Conservation (phyloP, 1,140 invertebrate genomes). For the Metaphire vulgaris region DNA sequence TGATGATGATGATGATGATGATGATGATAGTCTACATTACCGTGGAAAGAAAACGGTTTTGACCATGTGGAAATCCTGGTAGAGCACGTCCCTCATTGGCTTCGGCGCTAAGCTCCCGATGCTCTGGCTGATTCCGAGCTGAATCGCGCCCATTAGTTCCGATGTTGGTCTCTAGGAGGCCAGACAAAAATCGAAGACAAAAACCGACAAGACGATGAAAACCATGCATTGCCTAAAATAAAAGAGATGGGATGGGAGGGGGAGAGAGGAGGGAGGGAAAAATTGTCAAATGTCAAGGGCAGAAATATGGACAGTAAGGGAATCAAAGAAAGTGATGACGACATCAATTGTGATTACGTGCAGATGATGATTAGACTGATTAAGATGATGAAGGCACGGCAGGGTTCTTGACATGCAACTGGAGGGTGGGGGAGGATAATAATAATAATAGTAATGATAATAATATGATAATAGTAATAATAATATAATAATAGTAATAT, state of each 20-base stretch:
- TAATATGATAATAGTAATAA: no score
- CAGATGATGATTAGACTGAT: no score
- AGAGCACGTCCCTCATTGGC: constrained; percentile 92
- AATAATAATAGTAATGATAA: no score
- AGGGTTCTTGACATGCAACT: no score
- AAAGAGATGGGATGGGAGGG: no score
- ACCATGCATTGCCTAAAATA: no score
- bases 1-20: no score
- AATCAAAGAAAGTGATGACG: neutral
- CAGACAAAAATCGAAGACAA: neutral
- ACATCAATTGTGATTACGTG: neutral
- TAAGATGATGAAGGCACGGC: no score
- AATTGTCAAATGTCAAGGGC: neutral
- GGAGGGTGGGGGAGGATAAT: no score
- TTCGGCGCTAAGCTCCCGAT: constrained; percentile 93
- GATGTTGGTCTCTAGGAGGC: constrained; percentile 74
- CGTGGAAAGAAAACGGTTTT: constrained; percentile 90
- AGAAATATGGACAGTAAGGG: neutral
- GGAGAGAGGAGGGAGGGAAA: neutral
- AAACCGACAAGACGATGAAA: no score
- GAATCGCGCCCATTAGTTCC: constrained; percentile 97
- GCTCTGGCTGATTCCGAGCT: constrained; percentile 72
- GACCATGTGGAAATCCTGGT: constrained; percentile 99
- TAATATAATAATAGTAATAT: no score
- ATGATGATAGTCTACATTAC: constrained; percentile 48